Conservation (phyloP, 2,888 invertebrate genomes). For the Ophonus ardosiacus region DNA sequence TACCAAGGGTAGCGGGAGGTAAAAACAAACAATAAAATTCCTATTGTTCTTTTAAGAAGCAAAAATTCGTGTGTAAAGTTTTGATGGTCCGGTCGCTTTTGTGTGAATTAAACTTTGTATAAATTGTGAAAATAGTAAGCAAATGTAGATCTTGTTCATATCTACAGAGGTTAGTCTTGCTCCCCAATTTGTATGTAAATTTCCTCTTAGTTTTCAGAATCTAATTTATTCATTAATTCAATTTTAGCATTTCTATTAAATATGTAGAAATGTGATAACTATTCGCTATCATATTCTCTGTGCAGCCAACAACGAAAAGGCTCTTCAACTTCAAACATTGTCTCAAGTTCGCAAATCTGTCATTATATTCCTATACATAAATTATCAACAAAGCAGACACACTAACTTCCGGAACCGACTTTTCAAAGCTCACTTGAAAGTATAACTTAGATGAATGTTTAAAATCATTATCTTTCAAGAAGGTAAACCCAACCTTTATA, state of each 20-base stretch:
- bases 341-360: background rate
- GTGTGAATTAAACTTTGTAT: conserved; percentile 12
- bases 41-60: conserved; percentile 8
- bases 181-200: conserved; percentile 59
- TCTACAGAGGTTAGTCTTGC: conserved; percentile 37
- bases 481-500: too few species aligned
- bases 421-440: too few species aligned
- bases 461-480: too few species aligned
- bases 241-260: conserved; percentile 53
- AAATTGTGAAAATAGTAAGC: conserved; percentile 35
- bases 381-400: background rate
- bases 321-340: background rate
- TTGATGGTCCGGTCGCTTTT: background rate
- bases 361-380: background rate
- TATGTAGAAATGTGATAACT: conserved; percentile 54
- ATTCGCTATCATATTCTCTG: conserved; percentile 12
- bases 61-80: conserved; percentile 33
- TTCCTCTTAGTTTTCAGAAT: conserved; percentile 50
- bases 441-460: too few species aligned
- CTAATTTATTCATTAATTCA: conserved; percentile 62
- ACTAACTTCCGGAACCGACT: background rate
- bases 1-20: too few species aligned
- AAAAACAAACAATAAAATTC: conserved; percentile 27
- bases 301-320: background rate
- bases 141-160: conserved; percentile 35